Conservation (phyloP, 2,888 invertebrate genomes). For the Drosophila greeni region DNA sequence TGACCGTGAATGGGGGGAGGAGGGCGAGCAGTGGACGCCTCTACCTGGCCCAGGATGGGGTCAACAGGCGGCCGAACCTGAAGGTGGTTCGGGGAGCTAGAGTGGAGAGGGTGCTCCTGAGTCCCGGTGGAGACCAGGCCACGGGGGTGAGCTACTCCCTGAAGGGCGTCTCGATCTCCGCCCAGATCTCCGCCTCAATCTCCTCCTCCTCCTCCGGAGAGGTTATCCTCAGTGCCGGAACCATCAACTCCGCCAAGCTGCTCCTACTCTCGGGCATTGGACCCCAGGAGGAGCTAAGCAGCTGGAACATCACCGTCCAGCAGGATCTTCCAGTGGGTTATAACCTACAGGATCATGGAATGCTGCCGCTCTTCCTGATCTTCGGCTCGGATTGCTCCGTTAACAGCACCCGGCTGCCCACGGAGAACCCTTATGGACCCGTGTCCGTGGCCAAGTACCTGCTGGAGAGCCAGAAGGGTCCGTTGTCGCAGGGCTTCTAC, state of each 20-base stretch:
- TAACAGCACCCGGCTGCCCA: constrained; percentile 20
- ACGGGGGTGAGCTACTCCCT: constrained; percentile 52
- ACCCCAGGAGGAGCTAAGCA: constrained; percentile 63
- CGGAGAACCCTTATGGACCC: constrained; percentile 3
- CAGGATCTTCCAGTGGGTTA: constrained; percentile 81
- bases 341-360: constrained; percentile 90
- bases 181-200: no score
- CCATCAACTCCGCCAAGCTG: constrained; percentile 48
- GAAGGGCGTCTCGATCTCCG: constrained; percentile 30
- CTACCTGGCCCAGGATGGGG: constrained; percentile 78
- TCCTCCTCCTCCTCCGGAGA: constrained; percentile 10
- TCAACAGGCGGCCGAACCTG: constrained; percentile 57
- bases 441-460: constrained; percentile 62
- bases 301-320: constrained; percentile 66
- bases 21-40: constrained; percentile 81
- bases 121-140: constrained; percentile 7
- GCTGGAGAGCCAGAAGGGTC: constrained; percentile 47
- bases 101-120: constrained; percentile 46
- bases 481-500: constrained; percentile 74
- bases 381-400: constrained; percentile 63
- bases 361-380: constrained; percentile 76
- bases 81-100: constrained; percentile 61
- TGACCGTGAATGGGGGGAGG: constrained; percentile 81
- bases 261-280: constrained; percentile 52
- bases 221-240: constrained; percentile 48